These are phyloP conservation scores for Brotula barbata DNA, from an alignment of 2,797 vertebrate genomes.

Conservation along the genomic window DNA sequence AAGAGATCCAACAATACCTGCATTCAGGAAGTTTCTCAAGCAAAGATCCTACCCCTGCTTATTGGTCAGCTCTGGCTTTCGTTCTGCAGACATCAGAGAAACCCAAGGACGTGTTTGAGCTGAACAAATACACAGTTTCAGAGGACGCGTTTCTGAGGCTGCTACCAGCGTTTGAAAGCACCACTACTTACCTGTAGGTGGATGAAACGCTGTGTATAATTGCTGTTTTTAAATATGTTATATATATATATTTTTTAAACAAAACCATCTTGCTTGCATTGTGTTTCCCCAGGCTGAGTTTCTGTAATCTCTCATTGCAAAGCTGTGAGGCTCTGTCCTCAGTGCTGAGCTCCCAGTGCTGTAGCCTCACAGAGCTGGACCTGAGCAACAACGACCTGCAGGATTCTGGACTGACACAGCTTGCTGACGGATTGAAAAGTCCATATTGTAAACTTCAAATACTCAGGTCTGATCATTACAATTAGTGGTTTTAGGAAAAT, in stretches of 20 bases:
- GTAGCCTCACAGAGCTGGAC: not conserved
- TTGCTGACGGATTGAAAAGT: no score
- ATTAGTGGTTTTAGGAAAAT: no score
- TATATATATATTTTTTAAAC: no score
- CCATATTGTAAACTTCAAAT: no score
- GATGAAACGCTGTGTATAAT: not conserved
- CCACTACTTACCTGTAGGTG: not conserved
- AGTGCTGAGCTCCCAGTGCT: not conserved
- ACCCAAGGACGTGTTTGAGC: not conserved
- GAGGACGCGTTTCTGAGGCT: not conserved
- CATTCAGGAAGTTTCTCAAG: not conserved
- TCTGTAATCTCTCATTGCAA: not conserved
- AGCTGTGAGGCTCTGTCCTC: not conserved
- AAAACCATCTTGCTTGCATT: not conserved
- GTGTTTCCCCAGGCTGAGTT: not conserved
- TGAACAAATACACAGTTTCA: not conserved
- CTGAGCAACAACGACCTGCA: not conserved
- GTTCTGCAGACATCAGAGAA: not conserved
- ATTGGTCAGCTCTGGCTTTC: not conserved
- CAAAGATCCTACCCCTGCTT: not conserved
- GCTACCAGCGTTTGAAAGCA: not conserved
- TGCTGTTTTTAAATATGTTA: no score
- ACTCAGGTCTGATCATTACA: no score
- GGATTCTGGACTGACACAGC: not conserved
- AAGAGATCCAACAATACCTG: not conserved